A percentile compares a stretch with the other conserved stretches of the same genome.
Conservation (phyloP, 1,140 invertebrate genomes). For the Cotesia typhae region DNA sequence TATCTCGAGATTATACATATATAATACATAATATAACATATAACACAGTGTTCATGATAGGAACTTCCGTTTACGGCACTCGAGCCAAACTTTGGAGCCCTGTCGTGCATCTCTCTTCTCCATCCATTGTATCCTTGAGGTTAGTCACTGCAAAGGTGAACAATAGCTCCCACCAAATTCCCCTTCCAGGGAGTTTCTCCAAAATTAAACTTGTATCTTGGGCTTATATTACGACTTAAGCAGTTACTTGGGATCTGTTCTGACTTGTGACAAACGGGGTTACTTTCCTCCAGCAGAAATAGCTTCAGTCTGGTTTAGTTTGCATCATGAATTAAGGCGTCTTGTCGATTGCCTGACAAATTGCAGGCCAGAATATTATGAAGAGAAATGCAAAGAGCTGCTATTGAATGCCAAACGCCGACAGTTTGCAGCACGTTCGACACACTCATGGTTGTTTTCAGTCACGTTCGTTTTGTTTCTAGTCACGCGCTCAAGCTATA, state of each 20-base stretch:
- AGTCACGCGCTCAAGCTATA: too few species aligned
- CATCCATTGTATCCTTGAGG: background rate
- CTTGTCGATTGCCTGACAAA: too few species aligned
- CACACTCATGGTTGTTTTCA: too few species aligned
- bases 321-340: too few species aligned
- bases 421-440: background rate
- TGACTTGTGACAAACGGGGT: too few species aligned
- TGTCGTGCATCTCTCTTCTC: background rate
- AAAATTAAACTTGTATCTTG: too few species aligned
- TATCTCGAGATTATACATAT: background rate
- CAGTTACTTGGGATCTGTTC: too few species aligned
- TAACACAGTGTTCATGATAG: slow-evolving; percentile 16
- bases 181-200: too few species aligned
- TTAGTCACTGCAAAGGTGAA: background rate
- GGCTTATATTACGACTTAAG: too few species aligned
- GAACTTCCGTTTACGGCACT: slow-evolving; percentile 12
- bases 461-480: background rate
- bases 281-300: too few species aligned
- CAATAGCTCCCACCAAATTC: background rate
- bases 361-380: background rate
- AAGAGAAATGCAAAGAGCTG: background rate
- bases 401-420: background rate
- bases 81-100: slow-evolving; percentile 8
- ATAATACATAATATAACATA: too few species aligned
- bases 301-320: too few species aligned